These are phyloP conservation scores for Anguilla megastoma DNA, from an alignment of 2,797 vertebrate species.

Conservation along the genomic window DNA sequence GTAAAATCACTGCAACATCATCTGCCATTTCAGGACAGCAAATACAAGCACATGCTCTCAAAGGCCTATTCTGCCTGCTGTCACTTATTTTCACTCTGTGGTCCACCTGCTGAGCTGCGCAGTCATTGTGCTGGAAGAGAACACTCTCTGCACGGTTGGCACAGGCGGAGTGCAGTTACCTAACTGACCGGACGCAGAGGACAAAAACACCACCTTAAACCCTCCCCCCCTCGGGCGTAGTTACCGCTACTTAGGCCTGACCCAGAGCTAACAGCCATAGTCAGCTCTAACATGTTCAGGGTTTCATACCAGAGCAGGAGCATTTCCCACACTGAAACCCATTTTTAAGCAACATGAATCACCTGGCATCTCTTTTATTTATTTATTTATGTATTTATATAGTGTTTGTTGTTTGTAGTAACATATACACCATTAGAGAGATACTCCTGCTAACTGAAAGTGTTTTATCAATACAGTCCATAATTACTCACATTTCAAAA, in stretches of 20 bases:
- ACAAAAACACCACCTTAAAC: not conserved
- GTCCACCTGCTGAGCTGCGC: not conserved
- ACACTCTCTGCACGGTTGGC: not conserved
- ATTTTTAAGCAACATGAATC: not conserved
- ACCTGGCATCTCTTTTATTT: not conserved
- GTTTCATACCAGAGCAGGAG: not conserved
- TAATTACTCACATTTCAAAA: not conserved
- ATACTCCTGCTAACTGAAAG: not conserved
- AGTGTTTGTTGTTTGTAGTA: no score
- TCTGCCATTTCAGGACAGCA: not conserved
- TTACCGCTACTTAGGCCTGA: not conserved
- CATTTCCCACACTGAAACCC: not conserved
- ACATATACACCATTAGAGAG: not conserved
- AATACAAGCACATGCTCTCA: not conserved
- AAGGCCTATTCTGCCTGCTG: not conserved
- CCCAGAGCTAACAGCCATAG: not conserved
- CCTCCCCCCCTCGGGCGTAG: not conserved
- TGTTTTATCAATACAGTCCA: not conserved
- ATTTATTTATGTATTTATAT: not conserved
- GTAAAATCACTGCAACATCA: not conserved
- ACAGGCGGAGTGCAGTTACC: not conserved
- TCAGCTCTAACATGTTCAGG: not conserved
- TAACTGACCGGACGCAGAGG: not conserved
- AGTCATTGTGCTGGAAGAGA: not conserved
- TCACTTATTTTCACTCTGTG: not conserved